Base-by-base conservation (phyloP, 2,888 invertebrate genomes). In the Eretmocerus hayati region DNA sequence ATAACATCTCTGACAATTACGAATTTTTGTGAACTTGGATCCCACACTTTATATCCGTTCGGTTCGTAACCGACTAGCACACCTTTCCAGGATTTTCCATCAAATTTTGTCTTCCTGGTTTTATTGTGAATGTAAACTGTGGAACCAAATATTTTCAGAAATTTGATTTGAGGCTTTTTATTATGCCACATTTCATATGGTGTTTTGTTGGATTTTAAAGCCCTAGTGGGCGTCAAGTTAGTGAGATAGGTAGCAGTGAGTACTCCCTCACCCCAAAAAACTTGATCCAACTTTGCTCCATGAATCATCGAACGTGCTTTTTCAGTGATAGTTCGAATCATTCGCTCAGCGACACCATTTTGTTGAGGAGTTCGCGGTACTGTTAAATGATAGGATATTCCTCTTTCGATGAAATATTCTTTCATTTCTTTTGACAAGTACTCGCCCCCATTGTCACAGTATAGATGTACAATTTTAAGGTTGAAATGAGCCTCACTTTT, bases 281-380 rank as follows among this genome's bases (percentile, higher is more conserved):
- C 22, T 46, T 52, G 53, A 9, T 51, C 33, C 37, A 56, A 39
- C 16, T 21, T 5, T 20, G 50, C 46, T 26, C 45, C 46, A 9
- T 2, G 15, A 45, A 50, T 18, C 41, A 55, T 53, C 40, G 50
- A 38, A 9, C 53, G 49, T 4, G 53, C 45, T 46, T 53, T 57
- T 40, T 57, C 52, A 1, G 46, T 52, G 16, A 59, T 44, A 8
- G 53, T 64, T 51, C 67, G 47, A 30, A 59, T 60, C 66, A 70
- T 67, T 4, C 69, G 55, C 52, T 71, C 68, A 18, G 66, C 55
- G 13, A 67, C 62, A 49, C 65, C 65, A 62, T 71, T 72, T 56
- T 61, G 60, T 57, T 69, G 64, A 44, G 68, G 71, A 19, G 69
- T 68, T 50, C 61, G 55, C 44, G 69, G 66, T 46, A 71, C 64